Conservation (phyloP, 2,797 vertebrate species). For the Parotocinclus haroldoi region DNA sequence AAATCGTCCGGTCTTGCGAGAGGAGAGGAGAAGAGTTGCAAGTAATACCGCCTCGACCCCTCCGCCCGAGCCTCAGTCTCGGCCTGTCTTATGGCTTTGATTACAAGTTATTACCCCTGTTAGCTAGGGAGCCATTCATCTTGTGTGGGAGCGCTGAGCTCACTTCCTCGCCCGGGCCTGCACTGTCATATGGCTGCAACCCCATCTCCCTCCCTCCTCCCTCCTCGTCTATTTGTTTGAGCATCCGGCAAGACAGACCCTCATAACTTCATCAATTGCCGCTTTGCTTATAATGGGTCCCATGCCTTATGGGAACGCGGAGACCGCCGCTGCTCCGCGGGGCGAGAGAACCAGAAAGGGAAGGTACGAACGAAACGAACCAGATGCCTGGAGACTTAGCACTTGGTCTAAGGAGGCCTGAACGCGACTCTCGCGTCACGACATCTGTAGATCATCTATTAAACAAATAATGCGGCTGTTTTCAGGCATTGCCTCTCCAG, state of each 20-base stretch:
- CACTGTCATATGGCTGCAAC: conserved; percentile 54
- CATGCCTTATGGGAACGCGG: conserved; percentile 8
- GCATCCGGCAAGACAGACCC: conserved; percentile 32
- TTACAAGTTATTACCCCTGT: conserved; percentile 62
- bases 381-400: background rate
- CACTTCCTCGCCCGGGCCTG: conserved; percentile 55
- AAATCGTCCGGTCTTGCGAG: background rate
- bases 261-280: conserved; percentile 13
- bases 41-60: conserved; percentile 39
- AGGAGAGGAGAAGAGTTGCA: conserved; percentile 37
- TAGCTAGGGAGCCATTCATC: conserved; percentile 58
- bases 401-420: background rate
- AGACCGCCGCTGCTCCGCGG: background rate
- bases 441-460: background rate
- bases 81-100: conserved; percentile 57
- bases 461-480: conserved; percentile 1
- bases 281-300: conserved; percentile 4
- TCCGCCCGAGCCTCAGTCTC: conserved; percentile 34
- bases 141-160: conserved; percentile 56
- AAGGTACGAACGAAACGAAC: background rate
- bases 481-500: conserved; percentile 1
- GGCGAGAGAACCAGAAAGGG: background rate
- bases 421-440: background rate
- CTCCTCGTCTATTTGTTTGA: conserved; percentile 34
- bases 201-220: conserved; percentile 40